Conservation (phyloP, 2,888 invertebrate species). For the Pteria penguin region DNA sequence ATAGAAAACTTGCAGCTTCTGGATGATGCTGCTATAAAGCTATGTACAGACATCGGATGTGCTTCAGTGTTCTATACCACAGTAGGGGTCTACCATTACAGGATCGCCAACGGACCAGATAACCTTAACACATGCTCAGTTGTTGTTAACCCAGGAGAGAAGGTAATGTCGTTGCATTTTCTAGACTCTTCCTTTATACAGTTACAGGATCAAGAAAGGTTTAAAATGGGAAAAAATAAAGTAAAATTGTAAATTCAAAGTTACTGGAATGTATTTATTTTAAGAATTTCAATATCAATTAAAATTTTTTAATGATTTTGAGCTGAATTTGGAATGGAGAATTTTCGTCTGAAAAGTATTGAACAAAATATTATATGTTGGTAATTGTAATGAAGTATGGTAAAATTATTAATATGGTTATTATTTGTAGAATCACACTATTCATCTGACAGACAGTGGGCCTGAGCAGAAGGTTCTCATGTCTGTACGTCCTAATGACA, state of each 20-base stretch:
- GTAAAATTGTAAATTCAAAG: too few relatives aligned
- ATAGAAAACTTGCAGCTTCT: slow-evolving; percentile 64
- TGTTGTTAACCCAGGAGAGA: slow-evolving; percentile 76
- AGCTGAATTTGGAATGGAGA: not conserved
- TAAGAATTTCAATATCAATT: too few relatives aligned
- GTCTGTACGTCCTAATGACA: slow-evolving; percentile 78
- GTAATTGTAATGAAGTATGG: not conserved
- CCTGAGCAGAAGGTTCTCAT: slow-evolving; percentile 78
- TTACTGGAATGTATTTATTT: too few relatives aligned
- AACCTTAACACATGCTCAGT: slow-evolving; percentile 74
- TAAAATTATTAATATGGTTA: not conserved
- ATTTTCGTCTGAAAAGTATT: not conserved
- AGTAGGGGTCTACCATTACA: slow-evolving; percentile 78
- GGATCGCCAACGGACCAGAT: slow-evolving; percentile 67
- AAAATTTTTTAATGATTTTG: too few relatives aligned
- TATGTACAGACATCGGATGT: slow-evolving; percentile 73
- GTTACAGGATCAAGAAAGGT: too few relatives aligned
- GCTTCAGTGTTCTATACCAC: slow-evolving; percentile 71
- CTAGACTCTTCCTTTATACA: too few relatives aligned
- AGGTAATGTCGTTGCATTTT: too few relatives aligned
- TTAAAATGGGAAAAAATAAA: too few relatives aligned
- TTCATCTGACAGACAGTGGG: slow-evolving; percentile 78
- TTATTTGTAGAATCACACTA: slow-evolving; percentile 77
- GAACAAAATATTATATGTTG: not conserved
- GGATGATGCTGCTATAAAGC: slow-evolving; percentile 65